Conservation (phyloP, 2,113 vertebrate genomes). For the Bungarus multicinctus region DNA sequence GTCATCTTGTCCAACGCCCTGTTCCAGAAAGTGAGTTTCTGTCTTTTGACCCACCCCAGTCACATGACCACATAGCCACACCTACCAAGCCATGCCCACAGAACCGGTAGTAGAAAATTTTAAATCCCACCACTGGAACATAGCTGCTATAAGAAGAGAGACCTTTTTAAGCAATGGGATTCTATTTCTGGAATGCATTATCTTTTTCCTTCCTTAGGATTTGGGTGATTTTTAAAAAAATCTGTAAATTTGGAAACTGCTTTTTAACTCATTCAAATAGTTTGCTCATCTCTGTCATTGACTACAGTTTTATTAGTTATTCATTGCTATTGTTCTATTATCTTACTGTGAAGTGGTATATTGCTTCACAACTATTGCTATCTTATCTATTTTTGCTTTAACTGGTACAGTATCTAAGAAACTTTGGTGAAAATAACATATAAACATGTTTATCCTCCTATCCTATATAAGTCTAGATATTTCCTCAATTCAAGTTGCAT, state of each 20-base stretch:
- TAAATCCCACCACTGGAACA: too few species aligned
- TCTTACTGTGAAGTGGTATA: background rate
- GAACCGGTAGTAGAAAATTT: too few species aligned
- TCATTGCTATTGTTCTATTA: background rate
- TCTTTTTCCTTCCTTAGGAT: background rate
- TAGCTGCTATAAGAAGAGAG: background rate
- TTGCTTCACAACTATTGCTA: too few species aligned
- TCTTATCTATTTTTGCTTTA: background rate
- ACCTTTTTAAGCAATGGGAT: background rate
- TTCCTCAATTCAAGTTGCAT: background rate
- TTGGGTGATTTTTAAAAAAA: background rate
- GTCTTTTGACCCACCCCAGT: too few species aligned
- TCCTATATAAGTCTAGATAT: background rate
- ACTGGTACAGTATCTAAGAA: background rate
- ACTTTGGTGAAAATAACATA: background rate
- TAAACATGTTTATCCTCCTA: background rate
- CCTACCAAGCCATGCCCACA: too few species aligned
- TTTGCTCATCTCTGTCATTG: background rate
- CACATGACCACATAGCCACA: too few species aligned
- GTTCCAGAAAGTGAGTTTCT: too few species aligned
- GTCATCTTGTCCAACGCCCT: too few species aligned
- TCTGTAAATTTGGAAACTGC: background rate
- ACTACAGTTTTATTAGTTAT: background rate
- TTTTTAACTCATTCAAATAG: background rate
- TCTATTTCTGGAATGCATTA: background rate